A percentile compares a stretch with the other conserved stretches of the same genome.
Conservation (phyloP, 1,140 invertebrate genomes). For the Thaumetopoea pityocampa region DNA sequence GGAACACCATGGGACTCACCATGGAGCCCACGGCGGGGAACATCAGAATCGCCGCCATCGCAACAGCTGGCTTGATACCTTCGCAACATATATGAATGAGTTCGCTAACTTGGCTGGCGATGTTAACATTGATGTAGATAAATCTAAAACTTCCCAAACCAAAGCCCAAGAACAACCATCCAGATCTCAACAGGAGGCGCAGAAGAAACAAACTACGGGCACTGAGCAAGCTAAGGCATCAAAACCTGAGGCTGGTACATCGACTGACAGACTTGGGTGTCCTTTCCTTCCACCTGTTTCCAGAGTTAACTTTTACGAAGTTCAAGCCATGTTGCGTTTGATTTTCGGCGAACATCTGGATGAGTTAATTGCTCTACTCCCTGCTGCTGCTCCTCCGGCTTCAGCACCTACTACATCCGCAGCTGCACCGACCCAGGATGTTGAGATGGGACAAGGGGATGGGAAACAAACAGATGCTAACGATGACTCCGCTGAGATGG, state of each 20-base stretch:
- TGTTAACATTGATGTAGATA: constrained; percentile 28
- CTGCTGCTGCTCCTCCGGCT: constrained; percentile 15
- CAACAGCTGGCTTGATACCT: constrained; percentile 59
- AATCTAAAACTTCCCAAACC: constrained; percentile 14
- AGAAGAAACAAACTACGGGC: constrained; percentile 2
- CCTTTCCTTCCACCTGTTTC: constrained; percentile 18
- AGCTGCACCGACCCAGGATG: constrained; percentile 17
- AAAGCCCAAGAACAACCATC: constrained; percentile 10
- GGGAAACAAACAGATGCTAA: constrained; percentile 13
- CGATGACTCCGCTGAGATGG: background rate
- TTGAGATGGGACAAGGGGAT: constrained; percentile 35
- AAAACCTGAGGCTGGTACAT: constrained; percentile 14
- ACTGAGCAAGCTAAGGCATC: constrained; percentile 8
- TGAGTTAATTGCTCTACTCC: constrained; percentile 11
- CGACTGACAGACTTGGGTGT: constrained; percentile 17
- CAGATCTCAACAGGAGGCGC: constrained; percentile 1
- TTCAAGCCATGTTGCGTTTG: constrained; percentile 28
- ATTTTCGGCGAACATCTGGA: constrained; percentile 19
- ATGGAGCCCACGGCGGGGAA: constrained; percentile 21
- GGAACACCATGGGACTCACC: constrained; percentile 20
- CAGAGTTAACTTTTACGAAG: constrained; percentile 19
- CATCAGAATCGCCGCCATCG: constrained; percentile 30
- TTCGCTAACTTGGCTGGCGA: constrained; percentile 69
- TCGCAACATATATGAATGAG: constrained; percentile 66
- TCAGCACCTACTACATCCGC: background rate